A percentile compares a stretch with the other conserved stretches of the same genome.
Conservation (phyloP, 2,888 invertebrate species). For the Gari tellinella region DNA sequence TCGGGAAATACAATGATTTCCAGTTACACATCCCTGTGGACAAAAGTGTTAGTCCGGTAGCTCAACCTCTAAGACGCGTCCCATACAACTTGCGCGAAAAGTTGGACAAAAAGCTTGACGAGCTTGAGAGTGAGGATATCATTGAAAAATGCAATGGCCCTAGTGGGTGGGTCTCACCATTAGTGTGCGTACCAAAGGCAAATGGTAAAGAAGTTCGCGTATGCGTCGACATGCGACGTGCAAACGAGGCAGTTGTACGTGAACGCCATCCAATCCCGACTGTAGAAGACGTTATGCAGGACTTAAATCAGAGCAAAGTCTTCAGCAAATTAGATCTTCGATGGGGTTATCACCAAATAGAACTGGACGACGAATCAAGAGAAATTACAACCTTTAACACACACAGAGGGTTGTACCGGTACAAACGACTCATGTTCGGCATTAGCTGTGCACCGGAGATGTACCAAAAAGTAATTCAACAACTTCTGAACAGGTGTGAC, state of each 20-base stretch:
- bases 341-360: no score
- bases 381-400: constrained; percentile 18
- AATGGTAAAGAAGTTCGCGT: background rate
- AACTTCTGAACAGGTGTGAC: constrained; percentile 1
- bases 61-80: constrained; percentile 29
- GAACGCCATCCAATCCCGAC: constrained; percentile 24
- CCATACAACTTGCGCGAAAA: constrained; percentile 35
- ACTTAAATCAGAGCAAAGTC: constrained; percentile 10
- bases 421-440: constrained; percentile 15
- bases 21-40: constrained; percentile 38
- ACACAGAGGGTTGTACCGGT: constrained; percentile 12
- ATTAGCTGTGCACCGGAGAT: constrained; percentile 26
- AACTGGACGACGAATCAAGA: constrained; percentile 9
- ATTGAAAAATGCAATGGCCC: constrained; percentile 42
- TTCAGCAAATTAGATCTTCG: constrained; percentile 26
- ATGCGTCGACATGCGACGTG: constrained; percentile 17
- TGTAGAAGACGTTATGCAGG: constrained; percentile 16
- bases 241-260: constrained; percentile 16
- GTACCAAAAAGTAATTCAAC: constrained; percentile 18
- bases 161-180: constrained; percentile 34
- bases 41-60: constrained; percentile 19
- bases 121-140: constrained; percentile 27
- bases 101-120: constrained; percentile 16
- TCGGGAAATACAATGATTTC: constrained; percentile 43
- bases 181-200: constrained; percentile 28